These are phyloP conservation scores for Polyploca ridens DNA, from an alignment of 2,888 invertebrate genomes.

Conservation along the genomic window DNA sequence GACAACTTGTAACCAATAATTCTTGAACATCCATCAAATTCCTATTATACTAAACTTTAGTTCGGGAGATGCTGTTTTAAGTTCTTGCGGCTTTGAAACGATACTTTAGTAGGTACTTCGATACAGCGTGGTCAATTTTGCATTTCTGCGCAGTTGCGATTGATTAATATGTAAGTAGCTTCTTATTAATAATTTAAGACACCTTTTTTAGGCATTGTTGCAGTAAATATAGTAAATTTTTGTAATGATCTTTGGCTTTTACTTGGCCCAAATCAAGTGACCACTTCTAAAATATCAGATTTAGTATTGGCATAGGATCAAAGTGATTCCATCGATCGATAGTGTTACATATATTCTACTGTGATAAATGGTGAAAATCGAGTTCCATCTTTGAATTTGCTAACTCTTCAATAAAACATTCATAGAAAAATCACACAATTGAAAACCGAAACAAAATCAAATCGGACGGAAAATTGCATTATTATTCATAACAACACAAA, in stretches of 20 bases:
- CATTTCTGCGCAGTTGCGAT: not conserved
- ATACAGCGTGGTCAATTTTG: not conserved
- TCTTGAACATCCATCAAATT: slow-evolving; percentile 9
- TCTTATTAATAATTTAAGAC: too few species aligned
- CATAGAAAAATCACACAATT: not conserved
- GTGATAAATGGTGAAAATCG: too few species aligned
- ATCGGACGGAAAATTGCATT: not conserved
- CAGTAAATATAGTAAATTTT: too few species aligned
- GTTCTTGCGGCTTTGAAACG: not conserved
- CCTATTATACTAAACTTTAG: slow-evolving; percentile 8
- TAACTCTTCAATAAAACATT: not conserved
- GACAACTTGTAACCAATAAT: slow-evolving; percentile 1
- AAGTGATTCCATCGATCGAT: too few species aligned
- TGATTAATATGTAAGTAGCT: not conserved
- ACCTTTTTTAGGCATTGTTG: too few species aligned
- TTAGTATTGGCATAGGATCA: too few species aligned
- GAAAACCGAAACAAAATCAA: not conserved
- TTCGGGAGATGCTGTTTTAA: slow-evolving; percentile 1
- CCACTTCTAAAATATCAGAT: too few species aligned
- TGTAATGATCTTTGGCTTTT: too few species aligned
- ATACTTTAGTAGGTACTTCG: not conserved
- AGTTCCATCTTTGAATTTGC: not conserved
- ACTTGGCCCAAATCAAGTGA: too few species aligned
- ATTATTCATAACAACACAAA: slow-evolving; percentile 4
- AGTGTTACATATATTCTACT: too few species aligned